Evolutionary conservation across 2,797 vertebrate species (phyloP).

Genomic region (Furcifer pardalis): DNA sequence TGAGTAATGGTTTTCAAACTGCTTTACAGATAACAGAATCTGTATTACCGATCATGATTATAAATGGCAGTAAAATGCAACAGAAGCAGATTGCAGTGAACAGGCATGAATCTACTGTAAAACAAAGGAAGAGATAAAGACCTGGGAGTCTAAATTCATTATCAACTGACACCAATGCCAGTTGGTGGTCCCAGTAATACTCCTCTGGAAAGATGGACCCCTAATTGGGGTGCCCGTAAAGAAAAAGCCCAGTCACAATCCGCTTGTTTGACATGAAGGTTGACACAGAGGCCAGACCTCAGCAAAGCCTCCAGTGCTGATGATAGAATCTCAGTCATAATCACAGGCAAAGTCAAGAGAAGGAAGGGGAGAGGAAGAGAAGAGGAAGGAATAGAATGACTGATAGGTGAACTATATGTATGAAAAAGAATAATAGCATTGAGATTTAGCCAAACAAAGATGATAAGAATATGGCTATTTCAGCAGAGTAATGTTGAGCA

Average conservation of each 20-base stretch:
- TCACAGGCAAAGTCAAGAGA: too few species aligned
- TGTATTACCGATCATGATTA: too few species aligned
- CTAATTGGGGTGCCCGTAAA: background rate
- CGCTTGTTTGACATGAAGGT: too few species aligned
- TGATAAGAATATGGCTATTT: background rate
- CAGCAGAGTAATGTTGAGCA: background rate
- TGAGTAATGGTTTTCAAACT: background rate
- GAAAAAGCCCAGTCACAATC: background rate
- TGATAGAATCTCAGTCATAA: too few species aligned
- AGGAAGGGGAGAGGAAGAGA: background rate
- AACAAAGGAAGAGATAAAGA: background rate
- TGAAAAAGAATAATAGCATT: background rate
- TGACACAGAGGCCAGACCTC: too few species aligned
- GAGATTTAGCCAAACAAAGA: background rate
- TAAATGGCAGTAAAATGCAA: background rate
- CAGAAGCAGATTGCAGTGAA: background rate
- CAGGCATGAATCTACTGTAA: background rate
- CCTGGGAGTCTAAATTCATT: background rate
- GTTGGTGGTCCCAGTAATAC: too few species aligned
- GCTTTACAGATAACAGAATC: background rate
- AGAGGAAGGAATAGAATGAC: background rate
- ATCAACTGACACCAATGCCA: background rate
- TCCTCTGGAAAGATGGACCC: background rate
- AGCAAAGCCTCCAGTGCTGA: too few species aligned
- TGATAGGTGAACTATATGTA: too few species aligned